These are phyloP conservation scores for Amia ocellicauda DNA, from an alignment of 2,113 vertebrate species.

Conservation along the genomic window DNA sequence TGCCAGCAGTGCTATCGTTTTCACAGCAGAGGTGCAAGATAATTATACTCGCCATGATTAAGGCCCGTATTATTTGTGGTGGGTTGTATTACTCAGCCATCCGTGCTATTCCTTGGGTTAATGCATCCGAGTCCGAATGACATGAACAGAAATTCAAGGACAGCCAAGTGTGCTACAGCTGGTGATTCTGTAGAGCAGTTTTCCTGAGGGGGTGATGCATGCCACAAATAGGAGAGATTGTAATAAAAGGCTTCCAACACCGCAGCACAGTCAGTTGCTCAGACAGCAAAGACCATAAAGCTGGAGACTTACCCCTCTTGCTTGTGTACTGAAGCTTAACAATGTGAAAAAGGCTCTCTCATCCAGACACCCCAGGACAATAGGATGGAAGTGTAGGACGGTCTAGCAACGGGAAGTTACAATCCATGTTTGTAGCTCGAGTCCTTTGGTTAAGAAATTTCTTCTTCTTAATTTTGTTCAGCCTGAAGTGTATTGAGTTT, in stretches of 20 bases:
- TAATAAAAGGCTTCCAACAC: neutral
- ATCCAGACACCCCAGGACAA: too few species aligned
- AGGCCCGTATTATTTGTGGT: neutral
- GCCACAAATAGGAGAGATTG: neutral
- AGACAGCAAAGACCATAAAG: neutral
- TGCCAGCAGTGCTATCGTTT: neutral
- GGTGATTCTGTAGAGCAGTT: neutral
- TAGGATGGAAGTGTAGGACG: too few species aligned
- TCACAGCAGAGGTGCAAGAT: neutral
- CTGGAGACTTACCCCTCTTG: neutral
- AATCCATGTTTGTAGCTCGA: too few species aligned
- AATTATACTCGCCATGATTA: neutral
- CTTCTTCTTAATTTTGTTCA: too few species aligned
- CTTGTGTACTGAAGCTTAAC: too few species aligned
- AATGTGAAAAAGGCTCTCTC: too few species aligned
- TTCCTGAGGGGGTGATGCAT: neutral
- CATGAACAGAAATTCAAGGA: neutral
- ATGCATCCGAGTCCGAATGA: neutral
- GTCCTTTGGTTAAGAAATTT: too few species aligned
- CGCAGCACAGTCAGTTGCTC: neutral
- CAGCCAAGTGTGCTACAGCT: neutral
- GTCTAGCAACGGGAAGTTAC: too few species aligned
- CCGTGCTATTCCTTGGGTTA: neutral
- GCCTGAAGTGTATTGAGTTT: too few species aligned
- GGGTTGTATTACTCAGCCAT: neutral